phyloP scores from a whole-genome alignment of 2,888 invertebrate species.

The Drosophila colorata region DNA sequence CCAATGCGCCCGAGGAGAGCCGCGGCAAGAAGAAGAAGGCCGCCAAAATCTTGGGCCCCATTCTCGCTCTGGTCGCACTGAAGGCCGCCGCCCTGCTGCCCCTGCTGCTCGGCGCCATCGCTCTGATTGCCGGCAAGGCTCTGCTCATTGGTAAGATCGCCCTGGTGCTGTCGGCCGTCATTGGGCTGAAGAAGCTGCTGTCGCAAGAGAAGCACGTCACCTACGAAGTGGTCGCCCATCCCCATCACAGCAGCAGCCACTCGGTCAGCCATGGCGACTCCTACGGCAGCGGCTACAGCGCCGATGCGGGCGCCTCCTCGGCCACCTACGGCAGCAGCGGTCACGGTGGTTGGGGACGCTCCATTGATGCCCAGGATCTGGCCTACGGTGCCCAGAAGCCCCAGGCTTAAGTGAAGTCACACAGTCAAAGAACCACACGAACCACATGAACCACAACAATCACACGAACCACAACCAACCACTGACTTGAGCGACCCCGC shows the following conservation, averaged over 20 bases:
- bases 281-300: constrained; percentile 87
- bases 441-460: constrained; percentile 43
- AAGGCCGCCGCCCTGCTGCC: constrained; percentile 93
- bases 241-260: constrained; percentile 91
- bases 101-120: constrained; percentile 92
- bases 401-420: constrained; percentile 75
- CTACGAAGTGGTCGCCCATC: constrained; percentile 94
- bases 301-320: constrained; percentile 86
- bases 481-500: constrained; percentile 60
- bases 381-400: constrained; percentile 93
- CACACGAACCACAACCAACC: constrained; percentile 39
- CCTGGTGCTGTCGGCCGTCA: constrained; percentile 92
- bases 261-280: constrained; percentile 89
- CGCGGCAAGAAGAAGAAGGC: constrained; percentile 94
- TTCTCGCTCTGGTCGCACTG: constrained; percentile 90
- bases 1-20: constrained; percentile 87
- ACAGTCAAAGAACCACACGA: constrained; percentile 34
- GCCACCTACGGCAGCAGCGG: constrained; percentile 89
- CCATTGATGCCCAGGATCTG: constrained; percentile 90
- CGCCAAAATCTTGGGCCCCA: constrained; percentile 91
- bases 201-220: constrained; percentile 94
- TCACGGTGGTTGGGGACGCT: constrained; percentile 91
- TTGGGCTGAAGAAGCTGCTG: constrained; percentile 93
- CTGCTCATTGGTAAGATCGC: constrained; percentile 94
- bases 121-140: constrained; percentile 94